Evolutionary conservation across 2,888 invertebrate species (phyloP).

Genomic region (Lepidonotus clava): DNA sequence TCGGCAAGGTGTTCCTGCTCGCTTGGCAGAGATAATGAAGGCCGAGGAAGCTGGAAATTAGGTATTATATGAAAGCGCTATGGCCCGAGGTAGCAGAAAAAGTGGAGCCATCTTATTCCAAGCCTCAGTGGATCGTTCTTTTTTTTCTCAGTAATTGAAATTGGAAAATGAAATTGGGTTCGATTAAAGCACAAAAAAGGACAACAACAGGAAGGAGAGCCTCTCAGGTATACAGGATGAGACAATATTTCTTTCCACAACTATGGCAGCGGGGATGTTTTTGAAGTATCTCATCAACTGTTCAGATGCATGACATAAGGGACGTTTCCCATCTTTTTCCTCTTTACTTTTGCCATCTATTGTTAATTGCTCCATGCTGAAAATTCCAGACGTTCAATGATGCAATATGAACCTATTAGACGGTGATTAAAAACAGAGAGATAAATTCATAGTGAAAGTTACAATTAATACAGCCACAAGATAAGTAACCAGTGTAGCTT

Average conservation of each 20-base stretch:
- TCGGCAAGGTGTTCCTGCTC: slow-evolving; percentile 35
- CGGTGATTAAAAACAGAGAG: too few relatives aligned
- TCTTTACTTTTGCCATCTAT: not conserved
- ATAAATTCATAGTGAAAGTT: too few relatives aligned
- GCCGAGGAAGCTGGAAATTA: not conserved
- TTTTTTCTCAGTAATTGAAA: not conserved
- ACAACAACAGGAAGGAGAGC: too few relatives aligned
- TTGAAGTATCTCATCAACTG: too few relatives aligned
- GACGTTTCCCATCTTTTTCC: not conserved
- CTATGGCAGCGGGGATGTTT: too few relatives aligned
- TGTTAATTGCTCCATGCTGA: not conserved
- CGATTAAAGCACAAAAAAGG: too few relatives aligned
- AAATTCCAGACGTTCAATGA: too few relatives aligned
- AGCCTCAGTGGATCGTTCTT: not conserved
- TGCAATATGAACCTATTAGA: too few relatives aligned
- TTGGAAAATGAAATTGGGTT: not conserved
- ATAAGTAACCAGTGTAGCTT: too few relatives aligned
- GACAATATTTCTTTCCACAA: too few relatives aligned
- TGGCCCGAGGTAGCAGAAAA: not conserved
- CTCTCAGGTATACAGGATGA: too few relatives aligned
- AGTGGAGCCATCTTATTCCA: not conserved
- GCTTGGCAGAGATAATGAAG: slow-evolving; percentile 1
- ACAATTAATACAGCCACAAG: too few relatives aligned
- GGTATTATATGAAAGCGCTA: not conserved
- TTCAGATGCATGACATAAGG: not conserved